phyloP scores from a whole-genome alignment of 2,888 invertebrate species.

The Coecobrya sp. region DNA sequence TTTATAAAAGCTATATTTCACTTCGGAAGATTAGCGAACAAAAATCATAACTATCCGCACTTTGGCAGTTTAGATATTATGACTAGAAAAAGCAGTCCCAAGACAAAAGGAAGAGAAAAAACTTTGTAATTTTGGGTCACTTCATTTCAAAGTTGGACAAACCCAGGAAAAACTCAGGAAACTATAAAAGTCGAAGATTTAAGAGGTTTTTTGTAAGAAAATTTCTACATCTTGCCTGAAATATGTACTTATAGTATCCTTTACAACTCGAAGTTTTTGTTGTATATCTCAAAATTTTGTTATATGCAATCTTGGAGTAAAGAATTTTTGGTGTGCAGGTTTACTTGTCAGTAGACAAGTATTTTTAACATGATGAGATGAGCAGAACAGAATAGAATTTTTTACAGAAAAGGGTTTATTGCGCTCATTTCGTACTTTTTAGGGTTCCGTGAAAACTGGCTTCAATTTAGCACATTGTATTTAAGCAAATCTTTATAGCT shows the following conservation, averaged over 20 bases:
- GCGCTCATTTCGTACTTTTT: conserved; percentile 21
- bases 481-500: conserved; percentile 77
- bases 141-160: too few species aligned
- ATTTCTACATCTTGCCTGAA: neutral
- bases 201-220: conserved; percentile 42
- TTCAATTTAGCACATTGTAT: conserved; percentile 69
- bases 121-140: too few species aligned
- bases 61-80: too few species aligned
- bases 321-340: conserved; percentile 9
- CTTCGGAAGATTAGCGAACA: too few species aligned
- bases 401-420: neutral
- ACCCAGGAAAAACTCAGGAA: conserved; percentile 40
- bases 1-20: too few species aligned
- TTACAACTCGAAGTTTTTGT: neutral
- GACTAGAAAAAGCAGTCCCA: too few species aligned
- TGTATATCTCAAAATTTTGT: neutral
- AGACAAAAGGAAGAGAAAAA: too few species aligned
- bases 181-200: conserved; percentile 63
- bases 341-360: neutral
- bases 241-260: neutral
- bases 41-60: too few species aligned
- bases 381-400: neutral
- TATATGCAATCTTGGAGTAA: neutral
- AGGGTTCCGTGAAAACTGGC: conserved; percentile 31
- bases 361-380: neutral